Base-by-base conservation (phyloP, 2,797 vertebrate genomes). In the Gymnocypris eckloni region DNA sequence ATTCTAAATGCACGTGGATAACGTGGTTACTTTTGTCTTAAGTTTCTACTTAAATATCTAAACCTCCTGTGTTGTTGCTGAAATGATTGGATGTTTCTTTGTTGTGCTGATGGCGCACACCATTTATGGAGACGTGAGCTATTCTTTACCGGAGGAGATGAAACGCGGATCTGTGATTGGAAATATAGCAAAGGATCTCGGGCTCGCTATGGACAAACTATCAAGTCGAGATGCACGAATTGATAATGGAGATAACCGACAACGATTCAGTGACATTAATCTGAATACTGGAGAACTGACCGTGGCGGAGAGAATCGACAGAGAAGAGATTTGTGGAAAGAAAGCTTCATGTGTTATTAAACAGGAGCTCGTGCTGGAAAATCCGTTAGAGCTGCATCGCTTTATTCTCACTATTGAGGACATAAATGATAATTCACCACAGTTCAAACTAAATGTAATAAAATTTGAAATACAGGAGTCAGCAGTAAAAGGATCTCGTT, bases 101-200 rank as follows among this genome's bases (percentile, higher is more conserved):
- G 11, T 71, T 20, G 8, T 88, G 48, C 6, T 86, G 22, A 52
- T 22, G 50, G 66, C 86, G 33, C 78, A 66, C 22, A 37, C 33
- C 43, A 89, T 87, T 72, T 12, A 56, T 37, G 93, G 91, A 82
- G 93, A 94, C 78, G 82, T 95, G 77, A 92, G 90, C 59, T 96
- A 95, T 90, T 93, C 93, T 16, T 18, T 96, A 79, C 90, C 89
- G 0, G 95, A 95, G 41, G 95, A 96, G 87, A 91, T 94, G 91
- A 94, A 92, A 77, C 91, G 79, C 5, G 91, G 91, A 77, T 93
- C 91, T 39, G 87, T 83, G n/a, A 76, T 90, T 7, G 66, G 87
- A 69, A 93, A 92, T 89, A 48, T 73, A 73, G 71, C 71, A 28
- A 73, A 73, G 43, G 71, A 73, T 48, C 71, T 73, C 41, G 71